Evolutionary conservation across 2,113 vertebrate species (phyloP), one percentile per base, ranked within the genome.

Genomic region (Grantiella picta): DNA sequence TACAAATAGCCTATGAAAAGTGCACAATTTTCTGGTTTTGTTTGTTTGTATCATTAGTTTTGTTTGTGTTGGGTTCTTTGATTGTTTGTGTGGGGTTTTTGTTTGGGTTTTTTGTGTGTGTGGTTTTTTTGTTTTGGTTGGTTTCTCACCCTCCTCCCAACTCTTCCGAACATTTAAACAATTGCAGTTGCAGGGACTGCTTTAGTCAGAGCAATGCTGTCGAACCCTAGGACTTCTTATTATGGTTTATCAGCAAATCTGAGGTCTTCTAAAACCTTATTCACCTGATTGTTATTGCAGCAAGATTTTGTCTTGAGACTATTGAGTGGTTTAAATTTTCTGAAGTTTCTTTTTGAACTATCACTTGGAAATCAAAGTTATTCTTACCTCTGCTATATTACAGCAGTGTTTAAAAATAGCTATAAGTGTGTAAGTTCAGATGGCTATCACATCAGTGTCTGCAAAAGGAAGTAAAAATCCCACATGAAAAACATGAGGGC

Each of bases 351-450:
- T 77, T 83, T 78, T 22, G 47, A 52, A 53, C 28, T 77, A 59
- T 35, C 16, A 47, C 14, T 63, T 68, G n/a, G 35, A 71, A 95
- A 92, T 85, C 4, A 22, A 76, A 86, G 10, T 44, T 89, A 9
- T 2, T 61, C 68, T 86, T 83, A 76, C 22, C 28, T 80, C 54
- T 2, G 4, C 40, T 76, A 12, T 90, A 36, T 71, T 91, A 61
- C 12, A 70, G 42, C 1, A 6, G 10, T 54, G n/a, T 69, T 89
- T 91, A 90, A 92, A 96, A 94, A 95, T 87, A 92, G 27, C 61
- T 52, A 10, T n/a, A 40, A 63, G 31, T 91, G 24, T 60, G 38
- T 73, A 76, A 54, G 40, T 75, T 95, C 45, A 87, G 44, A 35
- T 59, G 52, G 29, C 69, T 94, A 31, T 90, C 63, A 25, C 40